Conservation (phyloP, 1,140 invertebrate species). For the Phymastichus coffea region DNA sequence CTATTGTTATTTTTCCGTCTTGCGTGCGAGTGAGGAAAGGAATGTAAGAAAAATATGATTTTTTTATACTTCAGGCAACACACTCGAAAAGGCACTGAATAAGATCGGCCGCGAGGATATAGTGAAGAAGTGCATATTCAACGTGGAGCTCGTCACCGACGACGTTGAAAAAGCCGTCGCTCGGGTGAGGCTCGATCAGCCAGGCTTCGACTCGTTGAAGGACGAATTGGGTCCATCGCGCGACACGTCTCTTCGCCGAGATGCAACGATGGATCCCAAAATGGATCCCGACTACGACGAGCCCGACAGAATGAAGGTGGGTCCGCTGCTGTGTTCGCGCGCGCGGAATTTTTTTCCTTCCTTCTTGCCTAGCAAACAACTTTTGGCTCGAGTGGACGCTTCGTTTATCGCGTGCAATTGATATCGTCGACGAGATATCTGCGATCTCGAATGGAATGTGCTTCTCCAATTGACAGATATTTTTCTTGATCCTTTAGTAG, state of each 20-base stretch:
- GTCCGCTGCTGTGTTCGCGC: conserved; percentile 2
- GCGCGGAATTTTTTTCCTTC: neutral
- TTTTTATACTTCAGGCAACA: too few relatives aligned
- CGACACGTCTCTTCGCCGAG: conserved; percentile 63
- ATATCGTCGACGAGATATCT: too few relatives aligned
- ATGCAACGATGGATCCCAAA: conserved; percentile 66
- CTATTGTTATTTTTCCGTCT: too few relatives aligned
- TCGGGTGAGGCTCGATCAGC: conserved; percentile 73
- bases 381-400: neutral
- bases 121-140: conserved; percentile 86
- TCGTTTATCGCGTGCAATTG: neutral
- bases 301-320: conserved; percentile 52
- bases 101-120: conserved; percentile 91
- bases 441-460: too few relatives aligned
- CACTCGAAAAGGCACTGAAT: conserved; percentile 83
- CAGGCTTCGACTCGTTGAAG: conserved; percentile 73
- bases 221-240: conserved; percentile 71
- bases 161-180: conserved; percentile 78
- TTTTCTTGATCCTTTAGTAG: too few relatives aligned
- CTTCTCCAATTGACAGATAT: too few relatives aligned
- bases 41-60: too few relatives aligned
- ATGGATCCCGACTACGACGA: conserved; percentile 70
- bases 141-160: conserved; percentile 77
- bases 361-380: neutral
- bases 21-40: too few relatives aligned